Evolutionary conservation across 2,888 invertebrate genomes (phyloP).

Genomic region (Gari tellinella): DNA sequence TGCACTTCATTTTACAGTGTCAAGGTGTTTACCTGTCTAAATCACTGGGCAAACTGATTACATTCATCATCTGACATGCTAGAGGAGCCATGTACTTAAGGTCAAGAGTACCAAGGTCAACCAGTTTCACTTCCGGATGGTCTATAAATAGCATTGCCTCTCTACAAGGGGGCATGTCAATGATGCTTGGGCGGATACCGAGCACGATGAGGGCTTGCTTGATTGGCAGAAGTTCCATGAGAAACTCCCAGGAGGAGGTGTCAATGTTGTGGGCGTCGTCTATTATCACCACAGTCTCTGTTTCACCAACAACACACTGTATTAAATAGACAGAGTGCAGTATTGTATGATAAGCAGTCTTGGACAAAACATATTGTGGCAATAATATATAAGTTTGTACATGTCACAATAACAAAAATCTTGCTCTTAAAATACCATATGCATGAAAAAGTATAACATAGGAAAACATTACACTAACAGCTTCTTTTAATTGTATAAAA

Average conservation of each 20-base stretch:
- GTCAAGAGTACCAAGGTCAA: constrained; percentile 66
- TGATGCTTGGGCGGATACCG: constrained; percentile 54
- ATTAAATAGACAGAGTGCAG: background rate
- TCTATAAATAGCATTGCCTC: constrained; percentile 57
- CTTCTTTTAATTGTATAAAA: no score
- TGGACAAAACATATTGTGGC: background rate
- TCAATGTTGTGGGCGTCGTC: constrained; percentile 87
- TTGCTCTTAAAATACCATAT: no score
- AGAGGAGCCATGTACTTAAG: constrained; percentile 68
- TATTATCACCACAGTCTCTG: constrained; percentile 84
- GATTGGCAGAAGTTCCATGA: constrained; percentile 66
- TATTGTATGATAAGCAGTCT: background rate
- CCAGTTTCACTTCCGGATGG: constrained; percentile 33
- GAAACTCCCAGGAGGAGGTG: constrained; percentile 83
- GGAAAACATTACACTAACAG: no score
- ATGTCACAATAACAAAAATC: no score
- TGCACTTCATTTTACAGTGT: no score
- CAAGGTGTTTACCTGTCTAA: constrained; percentile 74
- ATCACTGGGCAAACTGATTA: constrained; percentile 68
- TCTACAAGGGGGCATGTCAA: constrained; percentile 60
- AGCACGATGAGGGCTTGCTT: constrained; percentile 54
- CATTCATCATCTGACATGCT: constrained; percentile 79
- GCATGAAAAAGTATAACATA: no score
- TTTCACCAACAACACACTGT: constrained; percentile 57
- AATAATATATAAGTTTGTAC: no score